A percentile compares a stretch with the other conserved stretches of the same genome.
phyloP scores from a whole-genome alignment of 1,140 invertebrate species.

The Philotrypesis tridentata region DNA sequence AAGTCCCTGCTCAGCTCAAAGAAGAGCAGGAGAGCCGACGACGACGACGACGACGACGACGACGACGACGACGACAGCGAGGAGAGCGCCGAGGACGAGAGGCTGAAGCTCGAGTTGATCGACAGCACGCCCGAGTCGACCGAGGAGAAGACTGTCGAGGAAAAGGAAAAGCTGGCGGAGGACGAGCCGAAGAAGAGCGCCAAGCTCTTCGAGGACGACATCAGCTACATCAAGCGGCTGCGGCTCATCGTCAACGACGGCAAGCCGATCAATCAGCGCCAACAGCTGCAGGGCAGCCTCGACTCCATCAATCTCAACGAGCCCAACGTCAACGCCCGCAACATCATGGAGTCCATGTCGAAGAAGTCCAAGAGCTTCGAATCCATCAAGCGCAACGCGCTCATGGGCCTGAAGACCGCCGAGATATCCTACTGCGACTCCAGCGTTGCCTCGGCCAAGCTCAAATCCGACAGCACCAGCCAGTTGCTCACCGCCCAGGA shows the following conservation, averaged over 20 bases:
- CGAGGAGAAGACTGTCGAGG: slow-evolving; percentile 48
- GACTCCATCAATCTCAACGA: slow-evolving; percentile 66
- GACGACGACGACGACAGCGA: neutral
- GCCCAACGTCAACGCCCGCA: slow-evolving; percentile 33
- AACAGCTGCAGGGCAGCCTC: slow-evolving; percentile 65
- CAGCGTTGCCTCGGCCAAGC: slow-evolving; percentile 11
- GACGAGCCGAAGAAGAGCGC: slow-evolving; percentile 33
- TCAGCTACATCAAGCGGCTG: neutral
- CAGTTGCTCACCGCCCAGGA: slow-evolving; percentile 59
- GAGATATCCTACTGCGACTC: slow-evolving; percentile 36
- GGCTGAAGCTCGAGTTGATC: neutral
- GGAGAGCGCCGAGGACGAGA: neutral
- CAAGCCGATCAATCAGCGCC: slow-evolving; percentile 24
- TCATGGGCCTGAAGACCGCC: slow-evolving; percentile 1
- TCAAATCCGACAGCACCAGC: slow-evolving; percentile 62
- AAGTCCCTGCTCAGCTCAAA: slow-evolving; percentile 68
- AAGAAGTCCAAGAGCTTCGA: slow-evolving; percentile 72
- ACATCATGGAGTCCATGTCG: slow-evolving; percentile 56
- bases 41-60: slow-evolving; percentile 35
- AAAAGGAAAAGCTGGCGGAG: slow-evolving; percentile 62
- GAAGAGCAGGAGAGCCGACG: slow-evolving; percentile 62
- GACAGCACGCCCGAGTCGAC: neutral
- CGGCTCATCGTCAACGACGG: neutral
- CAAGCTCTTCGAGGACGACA: neutral
- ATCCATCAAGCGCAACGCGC: slow-evolving; percentile 62